Evolutionary conservation across 1,140 invertebrate species (phyloP).

Genomic region (Zaprionus davidi): DNA sequence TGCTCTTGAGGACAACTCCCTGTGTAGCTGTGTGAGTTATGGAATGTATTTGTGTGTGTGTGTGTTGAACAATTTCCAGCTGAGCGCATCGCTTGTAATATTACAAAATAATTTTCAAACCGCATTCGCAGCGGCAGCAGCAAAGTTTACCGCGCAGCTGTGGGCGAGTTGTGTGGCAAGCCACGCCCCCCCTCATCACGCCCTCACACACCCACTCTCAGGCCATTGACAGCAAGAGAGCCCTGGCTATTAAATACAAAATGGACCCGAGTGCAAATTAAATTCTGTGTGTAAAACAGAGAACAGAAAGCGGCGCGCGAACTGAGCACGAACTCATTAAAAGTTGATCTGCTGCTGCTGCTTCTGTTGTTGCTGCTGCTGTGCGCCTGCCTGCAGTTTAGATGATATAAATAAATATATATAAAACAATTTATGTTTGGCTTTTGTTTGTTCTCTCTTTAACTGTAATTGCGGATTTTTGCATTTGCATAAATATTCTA

Average conservation of each 20-base stretch:
- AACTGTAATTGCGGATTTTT: slow-evolving; percentile 38
- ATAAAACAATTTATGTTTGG: slow-evolving; percentile 44
- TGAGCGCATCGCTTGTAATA: slow-evolving; percentile 74
- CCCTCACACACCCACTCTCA: not conserved
- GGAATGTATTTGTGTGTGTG: slow-evolving; percentile 64
- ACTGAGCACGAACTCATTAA: slow-evolving; percentile 61
- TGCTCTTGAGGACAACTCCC: slow-evolving; percentile 34
- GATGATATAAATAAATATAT: slow-evolving; percentile 31
- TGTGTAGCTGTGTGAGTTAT: slow-evolving; percentile 45
- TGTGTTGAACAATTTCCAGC: slow-evolving; percentile 72
- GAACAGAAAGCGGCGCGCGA: slow-evolving; percentile 11
- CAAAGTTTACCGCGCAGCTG: slow-evolving; percentile 35
- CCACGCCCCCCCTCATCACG: slow-evolving; percentile 1
- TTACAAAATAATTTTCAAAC: slow-evolving; percentile 80
- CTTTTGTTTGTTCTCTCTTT: slow-evolving; percentile 16
- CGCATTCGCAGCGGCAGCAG: slow-evolving; percentile 48
- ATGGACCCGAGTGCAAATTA: slow-evolving; percentile 63
- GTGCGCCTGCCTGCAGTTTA: slow-evolving; percentile 48
- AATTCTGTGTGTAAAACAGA: slow-evolving; percentile 59
- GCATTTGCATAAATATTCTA: slow-evolving; percentile 50
- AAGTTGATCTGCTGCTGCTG: slow-evolving; percentile 56
- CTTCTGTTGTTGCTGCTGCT: not conserved
- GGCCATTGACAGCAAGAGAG: slow-evolving; percentile 50
- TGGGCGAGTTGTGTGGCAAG: slow-evolving; percentile 7
- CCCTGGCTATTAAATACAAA: slow-evolving; percentile 48